These are phyloP conservation scores for Patella ulyssiponensis DNA, from an alignment of 2,888 invertebrate genomes.

Conservation along the genomic window DNA sequence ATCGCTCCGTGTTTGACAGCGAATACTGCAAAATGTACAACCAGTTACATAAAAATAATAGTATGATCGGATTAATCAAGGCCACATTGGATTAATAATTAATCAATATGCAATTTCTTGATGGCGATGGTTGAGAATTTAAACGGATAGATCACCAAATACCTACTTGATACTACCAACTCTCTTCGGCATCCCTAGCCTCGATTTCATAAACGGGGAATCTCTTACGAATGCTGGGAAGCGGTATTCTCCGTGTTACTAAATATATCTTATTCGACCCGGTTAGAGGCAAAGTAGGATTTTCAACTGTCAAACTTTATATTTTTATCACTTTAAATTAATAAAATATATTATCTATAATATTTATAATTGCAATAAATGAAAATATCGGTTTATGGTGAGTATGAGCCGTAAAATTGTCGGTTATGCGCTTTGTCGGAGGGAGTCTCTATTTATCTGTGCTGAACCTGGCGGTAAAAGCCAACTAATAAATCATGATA, in stretches of 20 bases:
- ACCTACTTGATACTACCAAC: conserved; percentile 40
- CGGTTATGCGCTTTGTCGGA: no score
- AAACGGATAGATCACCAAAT: conserved; percentile 32
- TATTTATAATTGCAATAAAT: no score
- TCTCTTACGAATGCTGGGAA: conserved; percentile 30
- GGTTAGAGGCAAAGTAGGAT: no score
- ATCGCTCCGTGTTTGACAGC: conserved; percentile 14
- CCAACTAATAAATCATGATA: no score
- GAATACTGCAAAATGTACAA: conserved; percentile 19
- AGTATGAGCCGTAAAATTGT: no score
- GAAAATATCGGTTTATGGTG: no score
- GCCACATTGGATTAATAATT: conserved; percentile 12
- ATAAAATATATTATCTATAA: no score
- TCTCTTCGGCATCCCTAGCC: conserved; percentile 26
- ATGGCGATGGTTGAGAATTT: conserved; percentile 32
- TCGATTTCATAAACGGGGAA: conserved; percentile 30
- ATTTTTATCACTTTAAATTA: no score
- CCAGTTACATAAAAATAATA: conserved; percentile 19
- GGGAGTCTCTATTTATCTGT: no score
- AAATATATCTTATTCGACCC: conserved; percentile 13
- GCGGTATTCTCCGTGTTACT: conserved; percentile 19
- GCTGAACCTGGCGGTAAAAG: no score
- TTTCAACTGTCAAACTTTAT: no score
- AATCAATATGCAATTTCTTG: conserved; percentile 18
- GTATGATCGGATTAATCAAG: conserved; percentile 19